A percentile compares a stretch with the other conserved stretches of the same genome.
These are phyloP conservation scores for Parelbella ahira DNA, from an alignment of 2,888 invertebrate species.

Conservation along the genomic window DNA sequence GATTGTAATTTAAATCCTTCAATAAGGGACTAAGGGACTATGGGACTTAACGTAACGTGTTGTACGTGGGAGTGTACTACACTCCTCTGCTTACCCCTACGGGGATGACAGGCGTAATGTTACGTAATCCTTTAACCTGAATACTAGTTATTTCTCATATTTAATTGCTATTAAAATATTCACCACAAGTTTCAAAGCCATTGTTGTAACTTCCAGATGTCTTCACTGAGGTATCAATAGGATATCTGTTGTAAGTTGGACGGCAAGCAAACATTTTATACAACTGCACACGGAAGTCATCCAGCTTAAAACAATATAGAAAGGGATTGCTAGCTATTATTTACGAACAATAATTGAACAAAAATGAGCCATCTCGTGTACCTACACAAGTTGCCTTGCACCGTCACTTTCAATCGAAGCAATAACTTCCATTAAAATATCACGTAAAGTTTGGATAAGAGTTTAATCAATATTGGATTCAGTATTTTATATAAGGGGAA, in stretches of 20 bases:
- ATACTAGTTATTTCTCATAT: not conserved
- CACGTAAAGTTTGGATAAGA: too few species aligned
- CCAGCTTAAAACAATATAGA: slow-evolving; percentile 41
- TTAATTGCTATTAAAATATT: too few species aligned
- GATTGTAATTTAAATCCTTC: too few species aligned
- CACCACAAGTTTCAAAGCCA: slow-evolving; percentile 56
- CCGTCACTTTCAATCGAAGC: slow-evolving; percentile 27
- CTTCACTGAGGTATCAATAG: slow-evolving; percentile 36
- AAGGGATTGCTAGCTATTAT: slow-evolving; percentile 47
- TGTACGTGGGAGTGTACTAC: too few species aligned
- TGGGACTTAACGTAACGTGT: too few species aligned
- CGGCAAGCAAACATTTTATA: slow-evolving; percentile 53
- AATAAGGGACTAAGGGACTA: too few species aligned
- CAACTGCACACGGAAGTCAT: slow-evolving; percentile 56
- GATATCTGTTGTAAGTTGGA: slow-evolving; percentile 43
- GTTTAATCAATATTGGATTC: too few species aligned
- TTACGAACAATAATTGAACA: slow-evolving; percentile 21
- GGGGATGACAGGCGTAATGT: too few species aligned
- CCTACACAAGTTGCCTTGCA: slow-evolving; percentile 8
- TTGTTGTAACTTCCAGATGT: slow-evolving; percentile 34
- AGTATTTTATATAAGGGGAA: too few species aligned
- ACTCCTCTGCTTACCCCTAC: too few species aligned
- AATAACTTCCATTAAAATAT: too few species aligned
- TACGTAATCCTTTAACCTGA: too few species aligned
- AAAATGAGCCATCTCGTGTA: slow-evolving; percentile 1